Conservation (phyloP, 2,888 invertebrate species). For the Branchipolynoe longqiensis region DNA sequence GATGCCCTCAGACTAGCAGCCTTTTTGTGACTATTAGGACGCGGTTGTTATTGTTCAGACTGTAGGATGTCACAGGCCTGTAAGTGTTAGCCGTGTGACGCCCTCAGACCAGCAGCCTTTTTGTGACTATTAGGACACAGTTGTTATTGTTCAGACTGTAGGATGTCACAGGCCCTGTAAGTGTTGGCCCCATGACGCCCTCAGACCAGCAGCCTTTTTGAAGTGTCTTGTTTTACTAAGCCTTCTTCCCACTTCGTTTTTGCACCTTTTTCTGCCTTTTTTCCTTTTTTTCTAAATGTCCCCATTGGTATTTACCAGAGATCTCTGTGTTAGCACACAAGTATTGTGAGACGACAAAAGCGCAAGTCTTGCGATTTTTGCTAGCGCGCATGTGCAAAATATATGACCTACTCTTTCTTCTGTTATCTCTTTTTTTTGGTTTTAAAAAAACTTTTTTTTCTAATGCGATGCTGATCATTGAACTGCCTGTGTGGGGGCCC, state of each 20-base stretch:
- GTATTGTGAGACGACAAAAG: constrained; percentile 57
- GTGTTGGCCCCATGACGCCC: background rate
- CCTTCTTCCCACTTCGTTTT: constrained; percentile 2
- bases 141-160: constrained; percentile 23
- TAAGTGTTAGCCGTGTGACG: constrained; percentile 6
- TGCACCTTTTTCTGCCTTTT: constrained; percentile 41
- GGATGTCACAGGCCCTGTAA: background rate
- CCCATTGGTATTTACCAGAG: background rate
- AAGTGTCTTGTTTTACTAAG: constrained; percentile 19
- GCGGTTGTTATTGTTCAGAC: constrained; percentile 28
- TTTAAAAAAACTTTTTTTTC: no score
- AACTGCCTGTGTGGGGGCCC: no score
- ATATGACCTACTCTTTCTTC: background rate
- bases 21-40: no score
- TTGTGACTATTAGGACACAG: no score
- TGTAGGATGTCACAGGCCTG: background rate
- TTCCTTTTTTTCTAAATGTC: constrained; percentile 22
- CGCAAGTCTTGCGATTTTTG: constrained; percentile 53
- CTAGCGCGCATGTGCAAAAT: constrained; percentile 55
- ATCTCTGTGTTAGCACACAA: constrained; percentile 20
- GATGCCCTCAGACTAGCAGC: no score
- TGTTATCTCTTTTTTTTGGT: background rate
- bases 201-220: constrained; percentile 29
- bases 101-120: constrained; percentile 33
- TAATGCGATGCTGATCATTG: no score